Evolutionary conservation across 2,888 invertebrate genomes (phyloP).

Genomic region (Pyrochroa serraticornis): DNA sequence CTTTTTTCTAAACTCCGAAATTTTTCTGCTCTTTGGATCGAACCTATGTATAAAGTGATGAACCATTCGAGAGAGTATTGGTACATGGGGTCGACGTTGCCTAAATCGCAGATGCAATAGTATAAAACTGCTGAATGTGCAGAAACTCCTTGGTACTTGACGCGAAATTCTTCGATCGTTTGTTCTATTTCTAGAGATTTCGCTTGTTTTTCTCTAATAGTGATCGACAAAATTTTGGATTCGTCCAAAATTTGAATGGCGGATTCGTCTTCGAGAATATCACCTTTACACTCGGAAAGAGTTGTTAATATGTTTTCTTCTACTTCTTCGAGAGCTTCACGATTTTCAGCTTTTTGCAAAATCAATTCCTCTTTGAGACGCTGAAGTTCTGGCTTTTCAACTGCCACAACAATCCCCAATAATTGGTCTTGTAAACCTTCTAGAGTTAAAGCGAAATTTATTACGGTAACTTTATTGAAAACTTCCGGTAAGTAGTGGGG

Average conservation of each 20-base stretch:
- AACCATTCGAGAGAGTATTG: conserved; percentile 88
- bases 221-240: conserved; percentile 80
- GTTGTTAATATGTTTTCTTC: conserved; percentile 90
- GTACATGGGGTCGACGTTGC: conserved; percentile 88
- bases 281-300: conserved; percentile 80
- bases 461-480: conserved; percentile 80
- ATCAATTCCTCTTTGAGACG: conserved; percentile 80
- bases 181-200: conserved; percentile 77
- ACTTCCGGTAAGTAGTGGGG: conserved; percentile 87
- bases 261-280: conserved; percentile 89
- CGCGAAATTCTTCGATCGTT: conserved; percentile 77
- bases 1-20: conserved; percentile 74
- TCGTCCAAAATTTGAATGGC: conserved; percentile 88
- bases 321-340: conserved; percentile 79
- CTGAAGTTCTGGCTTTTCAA: conserved; percentile 84
- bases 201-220: conserved; percentile 82
- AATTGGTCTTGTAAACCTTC: conserved; percentile 85
- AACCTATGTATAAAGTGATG: conserved; percentile 78
- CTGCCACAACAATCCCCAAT: conserved; percentile 82
- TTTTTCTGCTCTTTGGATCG: conserved; percentile 77
- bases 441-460: conserved; percentile 83
- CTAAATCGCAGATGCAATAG: conserved; percentile 82
- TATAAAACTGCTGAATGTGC: conserved; percentile 81
- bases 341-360: conserved; percentile 79
- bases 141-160: conserved; percentile 77